Evolutionary conservation across 2,888 invertebrate genomes (phyloP), one percentile per base, ranked within the genome.

Genomic region (Drosophila cognata): DNA sequence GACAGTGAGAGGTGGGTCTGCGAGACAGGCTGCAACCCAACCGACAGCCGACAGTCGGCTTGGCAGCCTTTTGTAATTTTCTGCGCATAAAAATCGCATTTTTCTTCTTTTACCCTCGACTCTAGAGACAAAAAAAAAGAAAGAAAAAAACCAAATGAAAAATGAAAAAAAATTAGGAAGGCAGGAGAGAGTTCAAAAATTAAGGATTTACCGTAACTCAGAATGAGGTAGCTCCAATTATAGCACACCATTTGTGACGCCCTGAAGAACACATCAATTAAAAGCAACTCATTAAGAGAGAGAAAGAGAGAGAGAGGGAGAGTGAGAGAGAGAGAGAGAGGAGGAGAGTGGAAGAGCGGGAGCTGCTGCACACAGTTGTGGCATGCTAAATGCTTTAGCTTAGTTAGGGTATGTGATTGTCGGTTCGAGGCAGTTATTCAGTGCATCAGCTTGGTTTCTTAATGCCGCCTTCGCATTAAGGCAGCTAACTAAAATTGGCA

Each of bases 21-120:
- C 46, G 46, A 25, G 21, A 46, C 46, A 46, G 21, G 48, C 41
- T 25, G 58, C 31, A 55, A 11, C 33, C 35, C 52, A 43, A 60
- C 55, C 33, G 25, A 31, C 33, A 18, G 55, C 16, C 28, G 18
- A 35, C 55, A 53, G 72, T 28, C 46, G 62, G 50, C 67, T 48
- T 65, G 72, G 65, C 68, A 57, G 83, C 65, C 68, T 74, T 82
- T 88, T 88, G 73, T 78, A 78, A 88, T 84, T 84, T 82, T 75
- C 48, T 78, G 74, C 85, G 77, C 84, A 88, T 88, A 88, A 84
- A 82, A 84, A 74, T 77, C 83, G 71, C 71, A 85, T 85, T 84
- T 81, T 82, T 86, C 72, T 77, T 73, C 21, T 21, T 51, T 52
- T 58, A 48, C 56, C 35, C 43, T 41, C 50, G 28, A 21, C 46